Evolutionary conservation across 2,888 invertebrate genomes (phyloP), one percentile per base, ranked within the genome.

Genomic region (Gymnosoma rotundatum): DNA sequence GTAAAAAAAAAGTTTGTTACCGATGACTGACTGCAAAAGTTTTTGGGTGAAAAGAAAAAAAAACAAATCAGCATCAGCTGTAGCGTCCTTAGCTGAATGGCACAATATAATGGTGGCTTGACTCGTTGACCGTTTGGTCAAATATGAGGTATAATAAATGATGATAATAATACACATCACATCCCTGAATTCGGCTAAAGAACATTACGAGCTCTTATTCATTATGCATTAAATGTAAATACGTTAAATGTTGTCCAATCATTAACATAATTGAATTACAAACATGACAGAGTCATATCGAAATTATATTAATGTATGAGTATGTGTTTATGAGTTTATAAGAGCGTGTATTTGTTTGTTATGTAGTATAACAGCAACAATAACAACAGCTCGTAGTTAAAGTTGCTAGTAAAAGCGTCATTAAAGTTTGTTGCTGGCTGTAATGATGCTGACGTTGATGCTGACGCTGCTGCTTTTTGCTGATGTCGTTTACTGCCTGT

Each of bases 211-310:
- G 83, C 86, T 87, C 88, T 90, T 89, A 90, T 91, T 91, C 90
- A 90, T 90, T 91, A 91, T 90, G 91, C 90, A 91, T 91, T 91
- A 91, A 90, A 90, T 90, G 90, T 90, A 90, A 90, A 90, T 90
- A 90, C 91, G 90, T 90, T 90, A 90, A 91, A 91, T 90, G 90
- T 90, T 91, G 90, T 91, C 89, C 90, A 90, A 91, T 90, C 91
- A 90, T 90, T 90, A 90, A 91, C 90, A 91, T 90, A 90, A 90
- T 90, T 90, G 91, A 90, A 90, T 90, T 90, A 91, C 90, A 90
- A 90, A 90, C 90, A 90, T 90, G 86, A 85, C 79, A 83, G 76
- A 72, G 70, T 83, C 80, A 66, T 82, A 82, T 76, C 75, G 75
- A 82, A 82, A 42, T 72, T 82, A 60, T 36, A 45, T 66, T 36